Conservation (phyloP, 2,113 vertebrate genomes). For the Ondatra zibethicus region DNA sequence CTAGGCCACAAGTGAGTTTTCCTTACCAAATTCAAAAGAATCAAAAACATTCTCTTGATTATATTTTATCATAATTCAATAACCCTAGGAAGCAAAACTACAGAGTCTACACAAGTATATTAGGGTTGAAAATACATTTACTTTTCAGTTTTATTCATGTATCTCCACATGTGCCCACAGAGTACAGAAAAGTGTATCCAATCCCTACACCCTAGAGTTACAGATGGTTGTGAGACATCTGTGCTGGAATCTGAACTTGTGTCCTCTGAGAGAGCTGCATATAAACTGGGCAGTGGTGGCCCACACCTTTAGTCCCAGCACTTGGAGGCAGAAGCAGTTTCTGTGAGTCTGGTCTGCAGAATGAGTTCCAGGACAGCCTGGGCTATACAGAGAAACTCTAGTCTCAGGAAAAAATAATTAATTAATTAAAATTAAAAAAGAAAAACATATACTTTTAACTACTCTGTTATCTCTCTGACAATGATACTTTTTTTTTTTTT, state of each 20-base stretch:
- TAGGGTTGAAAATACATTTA: background rate
- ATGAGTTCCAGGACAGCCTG: too few relatives aligned
- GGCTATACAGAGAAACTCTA: too few relatives aligned
- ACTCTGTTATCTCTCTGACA: background rate
- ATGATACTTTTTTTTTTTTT: background rate
- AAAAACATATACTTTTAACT: background rate
- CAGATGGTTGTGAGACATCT: background rate
- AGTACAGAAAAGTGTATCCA: background rate
- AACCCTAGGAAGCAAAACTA: background rate
- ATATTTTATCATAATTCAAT: background rate
- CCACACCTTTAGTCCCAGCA: too few relatives aligned
- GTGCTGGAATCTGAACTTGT: background rate
- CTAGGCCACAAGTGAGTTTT: background rate
- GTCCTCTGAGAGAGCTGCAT: background rate
- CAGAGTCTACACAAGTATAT: background rate
- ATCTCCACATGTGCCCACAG: background rate
- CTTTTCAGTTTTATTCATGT: background rate
- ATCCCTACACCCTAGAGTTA: background rate
- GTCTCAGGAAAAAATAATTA: background rate
- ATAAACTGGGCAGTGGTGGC: too few relatives aligned
- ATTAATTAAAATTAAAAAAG: background rate
- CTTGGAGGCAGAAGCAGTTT: too few relatives aligned
- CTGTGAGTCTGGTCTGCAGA: too few relatives aligned
- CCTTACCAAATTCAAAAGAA: background rate
- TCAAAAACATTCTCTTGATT: background rate